Evolutionary conservation across 2,797 vertebrate genomes (phyloP), one percentile per base, ranked within the genome.

Genomic region (Rhabdomys pumilio): DNA sequence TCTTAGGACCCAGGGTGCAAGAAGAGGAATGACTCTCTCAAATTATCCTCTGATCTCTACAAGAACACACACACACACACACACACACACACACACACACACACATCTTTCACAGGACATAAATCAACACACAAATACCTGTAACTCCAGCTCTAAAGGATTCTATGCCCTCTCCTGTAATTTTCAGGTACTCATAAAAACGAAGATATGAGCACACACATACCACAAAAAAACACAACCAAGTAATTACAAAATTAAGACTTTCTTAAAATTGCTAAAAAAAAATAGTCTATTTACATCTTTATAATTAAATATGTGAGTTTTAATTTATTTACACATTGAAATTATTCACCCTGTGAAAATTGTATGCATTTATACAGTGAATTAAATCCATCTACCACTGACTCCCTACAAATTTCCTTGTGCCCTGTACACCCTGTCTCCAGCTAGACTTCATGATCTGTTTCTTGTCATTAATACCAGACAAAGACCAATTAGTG

Each of bases 251-350:
- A 47, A 84, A 65, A 47, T 4, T 44, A 20, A 83, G 55, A 41
- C 34, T 24, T 41, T 29, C 24, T 29, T 41, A 61, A 41, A 61
- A 61, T 61, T 44, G 38, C 14, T 83, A 44, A 93, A 91, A 44
- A 93, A 91, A 92, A 59, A 4, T 38, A 55, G 4, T 31, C 5
- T 24, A 38, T 14, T 55, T 90, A 72, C 11, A 26, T 94, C 61
- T 57, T 89, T 95, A 83, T 67, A 72, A 91, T 76, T 90, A 87
- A 6, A 14, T 90, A 83, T 31, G 7, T 75, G 22, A 38, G 0
- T 94, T 96, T 91, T 88, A 89, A 63, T 63, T 57, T 53, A 22
- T 24, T 55, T 59, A 61, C 14, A 19, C 26, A 81, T 83, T 63
- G 44, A 63, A 29, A 83, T 19, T 15, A 63, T 82, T 82, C 6